A percentile compares a stretch with the other conserved stretches of the same genome.
Evolutionary conservation across 1,140 invertebrate species (phyloP).

Genomic region (Vanessa atalanta): DNA sequence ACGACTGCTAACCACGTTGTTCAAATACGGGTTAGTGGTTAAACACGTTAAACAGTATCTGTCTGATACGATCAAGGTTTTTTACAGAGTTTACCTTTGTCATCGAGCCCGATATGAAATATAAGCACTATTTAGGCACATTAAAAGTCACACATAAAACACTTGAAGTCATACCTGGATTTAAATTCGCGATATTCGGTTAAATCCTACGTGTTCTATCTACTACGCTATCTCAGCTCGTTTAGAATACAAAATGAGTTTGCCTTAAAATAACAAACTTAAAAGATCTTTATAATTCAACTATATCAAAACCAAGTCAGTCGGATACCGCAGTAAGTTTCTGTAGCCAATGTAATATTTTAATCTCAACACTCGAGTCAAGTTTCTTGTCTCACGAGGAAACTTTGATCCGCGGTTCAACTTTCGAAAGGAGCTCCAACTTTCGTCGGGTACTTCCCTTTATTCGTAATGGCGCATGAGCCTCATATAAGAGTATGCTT

Average conservation of each 20-base stretch:
- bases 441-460: slow-evolving; percentile 39
- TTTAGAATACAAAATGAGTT: neutral
- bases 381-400: slow-evolving; percentile 72
- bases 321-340: slow-evolving; percentile 60
- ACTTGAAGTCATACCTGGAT: too few relatives aligned
- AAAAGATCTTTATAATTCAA: neutral
- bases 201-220: too few relatives aligned
- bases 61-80: too few relatives aligned
- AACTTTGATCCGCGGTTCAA: slow-evolving; percentile 72
- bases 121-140: too few relatives aligned
- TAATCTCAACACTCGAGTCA: slow-evolving; percentile 75
- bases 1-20: too few relatives aligned
- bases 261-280: slow-evolving; percentile 7
- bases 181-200: too few relatives aligned
- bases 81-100: too few relatives aligned
- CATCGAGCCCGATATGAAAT: too few relatives aligned
- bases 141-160: too few relatives aligned
- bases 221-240: too few relatives aligned
- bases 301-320: slow-evolving; percentile 39
- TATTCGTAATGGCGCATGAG: slow-evolving; percentile 32
- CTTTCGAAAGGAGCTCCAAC: slow-evolving; percentile 58
- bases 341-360: slow-evolving; percentile 72
- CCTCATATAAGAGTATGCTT: slow-evolving; percentile 23
- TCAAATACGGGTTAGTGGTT: too few relatives aligned
- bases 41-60: too few relatives aligned